These are phyloP conservation scores for Cariama cristata DNA, from an alignment of 2,113 vertebrate species.

Conservation along the genomic window DNA sequence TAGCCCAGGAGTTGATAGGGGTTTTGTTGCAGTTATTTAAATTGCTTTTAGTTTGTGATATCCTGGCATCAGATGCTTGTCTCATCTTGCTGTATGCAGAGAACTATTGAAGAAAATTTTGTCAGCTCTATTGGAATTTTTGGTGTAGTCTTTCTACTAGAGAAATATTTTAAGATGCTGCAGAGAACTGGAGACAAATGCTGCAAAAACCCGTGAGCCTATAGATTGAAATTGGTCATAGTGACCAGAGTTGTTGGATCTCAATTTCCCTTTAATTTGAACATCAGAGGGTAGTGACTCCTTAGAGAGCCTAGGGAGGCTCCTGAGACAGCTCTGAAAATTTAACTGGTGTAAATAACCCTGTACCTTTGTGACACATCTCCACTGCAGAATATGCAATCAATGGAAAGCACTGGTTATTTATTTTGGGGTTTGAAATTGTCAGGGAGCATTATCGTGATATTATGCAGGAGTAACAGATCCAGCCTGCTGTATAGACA, in stretches of 20 bases:
- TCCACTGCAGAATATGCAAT: background rate
- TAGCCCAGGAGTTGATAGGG: background rate
- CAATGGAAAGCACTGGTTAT: background rate
- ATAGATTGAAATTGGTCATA: background rate
- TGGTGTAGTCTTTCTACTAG: background rate
- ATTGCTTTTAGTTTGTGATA: background rate
- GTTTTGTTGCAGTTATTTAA: background rate
- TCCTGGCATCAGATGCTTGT: background rate
- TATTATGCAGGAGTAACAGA: background rate
- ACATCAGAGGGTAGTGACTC: background rate
- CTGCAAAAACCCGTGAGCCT: background rate
- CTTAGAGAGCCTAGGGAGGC: background rate
- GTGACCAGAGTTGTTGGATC: background rate
- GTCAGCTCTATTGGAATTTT: background rate
- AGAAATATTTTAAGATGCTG: background rate
- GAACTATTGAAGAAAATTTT: background rate
- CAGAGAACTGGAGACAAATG: background rate
- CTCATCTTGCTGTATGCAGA: background rate
- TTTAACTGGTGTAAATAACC: background rate
- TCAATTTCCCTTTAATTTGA: background rate
- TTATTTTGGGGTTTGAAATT: background rate
- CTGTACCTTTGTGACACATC: background rate
- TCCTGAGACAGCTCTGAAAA: background rate
- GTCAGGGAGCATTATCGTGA: background rate
- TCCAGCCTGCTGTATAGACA: background rate